Percentiles rank a stretch among this genome's conserved stretches.
Evolutionary conservation across 2,113 vertebrate species (phyloP).

Genomic region (Datnioides undecimradiatus): DNA sequence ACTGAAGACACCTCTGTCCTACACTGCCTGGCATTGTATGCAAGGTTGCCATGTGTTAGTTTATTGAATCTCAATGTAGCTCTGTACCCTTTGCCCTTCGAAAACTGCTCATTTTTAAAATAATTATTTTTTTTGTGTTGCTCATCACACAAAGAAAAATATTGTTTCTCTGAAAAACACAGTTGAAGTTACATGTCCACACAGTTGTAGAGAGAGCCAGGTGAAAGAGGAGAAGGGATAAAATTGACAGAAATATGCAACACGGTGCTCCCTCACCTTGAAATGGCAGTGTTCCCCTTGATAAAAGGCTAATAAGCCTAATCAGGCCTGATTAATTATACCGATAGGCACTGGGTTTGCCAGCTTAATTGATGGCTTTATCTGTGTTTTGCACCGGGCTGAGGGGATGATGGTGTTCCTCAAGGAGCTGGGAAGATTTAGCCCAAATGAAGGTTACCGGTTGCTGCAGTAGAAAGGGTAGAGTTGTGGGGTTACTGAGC

Average conservation of each 20-base stretch:
- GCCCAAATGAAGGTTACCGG: conserved; percentile 65
- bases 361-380: conserved; percentile 74
- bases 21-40: background rate
- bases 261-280: conserved; percentile 66
- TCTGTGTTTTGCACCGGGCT: conserved; percentile 67
- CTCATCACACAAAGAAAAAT: background rate
- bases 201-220: background rate
- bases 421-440: conserved; percentile 50
- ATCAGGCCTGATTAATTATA: conserved; percentile 80
- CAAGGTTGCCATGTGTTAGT: conserved; percentile 4
- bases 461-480: conserved; percentile 15
- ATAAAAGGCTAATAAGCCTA: conserved; percentile 72
- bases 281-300: conserved; percentile 64
- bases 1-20: background rate
- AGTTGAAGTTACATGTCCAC: background rate
- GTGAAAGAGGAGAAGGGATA: conserved; percentile 5
- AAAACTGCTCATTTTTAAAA: background rate
- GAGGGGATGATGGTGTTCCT: conserved; percentile 54
- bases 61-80: background rate
- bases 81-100: background rate
- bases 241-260: conserved; percentile 34
- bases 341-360: conserved; percentile 65
- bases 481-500: background rate
- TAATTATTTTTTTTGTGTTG: background rate
- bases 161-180: background rate